Evolutionary conservation across 2,113 vertebrate genomes (phyloP).

Genomic region (Xiphophorus maculatus): DNA sequence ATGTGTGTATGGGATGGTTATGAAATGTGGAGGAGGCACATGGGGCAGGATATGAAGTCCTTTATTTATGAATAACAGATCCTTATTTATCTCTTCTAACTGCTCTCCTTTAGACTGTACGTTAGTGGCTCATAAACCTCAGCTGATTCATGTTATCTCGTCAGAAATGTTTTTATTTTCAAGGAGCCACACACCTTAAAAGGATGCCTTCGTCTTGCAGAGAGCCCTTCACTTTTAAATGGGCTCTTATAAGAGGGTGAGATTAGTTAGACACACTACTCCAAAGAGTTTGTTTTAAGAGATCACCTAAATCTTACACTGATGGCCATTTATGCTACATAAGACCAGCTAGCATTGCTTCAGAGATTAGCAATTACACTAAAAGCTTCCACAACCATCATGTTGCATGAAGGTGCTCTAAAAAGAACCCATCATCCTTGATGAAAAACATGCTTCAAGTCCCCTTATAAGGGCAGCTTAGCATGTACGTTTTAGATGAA

Average conservation of each 20-base stretch:
- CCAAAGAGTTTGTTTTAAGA: background rate
- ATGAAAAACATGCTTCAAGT: slow-evolving; percentile 39
- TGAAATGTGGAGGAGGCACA: slow-evolving; percentile 30
- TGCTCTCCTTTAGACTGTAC: slow-evolving; percentile 33
- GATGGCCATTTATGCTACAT: slow-evolving; percentile 2
- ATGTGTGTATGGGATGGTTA: slow-evolving; percentile 11
- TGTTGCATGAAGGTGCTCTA: slow-evolving; percentile 35
- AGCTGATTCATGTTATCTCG: slow-evolving; percentile 45
- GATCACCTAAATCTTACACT: background rate
- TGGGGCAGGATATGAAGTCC: slow-evolving; percentile 27
- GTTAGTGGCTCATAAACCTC: slow-evolving; percentile 44
- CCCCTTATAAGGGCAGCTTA: slow-evolving; percentile 36
- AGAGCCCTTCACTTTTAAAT: background rate
- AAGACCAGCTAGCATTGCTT: background rate
- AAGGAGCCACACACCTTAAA: slow-evolving; percentile 29
- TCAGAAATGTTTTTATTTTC: slow-evolving; percentile 29
- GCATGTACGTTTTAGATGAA: slow-evolving; percentile 51
- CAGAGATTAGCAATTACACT: slow-evolving; percentile 11
- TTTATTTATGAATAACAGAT: slow-evolving; percentile 47
- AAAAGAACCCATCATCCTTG: slow-evolving; percentile 28
- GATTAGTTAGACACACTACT: background rate
- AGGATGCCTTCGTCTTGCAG: slow-evolving; percentile 25
- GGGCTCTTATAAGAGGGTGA: background rate
- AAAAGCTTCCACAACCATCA: slow-evolving; percentile 31
- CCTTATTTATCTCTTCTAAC: slow-evolving; percentile 5